Evolutionary conservation across 2,113 vertebrate species (phyloP).

Genomic region (Varanus salvator): DNA sequence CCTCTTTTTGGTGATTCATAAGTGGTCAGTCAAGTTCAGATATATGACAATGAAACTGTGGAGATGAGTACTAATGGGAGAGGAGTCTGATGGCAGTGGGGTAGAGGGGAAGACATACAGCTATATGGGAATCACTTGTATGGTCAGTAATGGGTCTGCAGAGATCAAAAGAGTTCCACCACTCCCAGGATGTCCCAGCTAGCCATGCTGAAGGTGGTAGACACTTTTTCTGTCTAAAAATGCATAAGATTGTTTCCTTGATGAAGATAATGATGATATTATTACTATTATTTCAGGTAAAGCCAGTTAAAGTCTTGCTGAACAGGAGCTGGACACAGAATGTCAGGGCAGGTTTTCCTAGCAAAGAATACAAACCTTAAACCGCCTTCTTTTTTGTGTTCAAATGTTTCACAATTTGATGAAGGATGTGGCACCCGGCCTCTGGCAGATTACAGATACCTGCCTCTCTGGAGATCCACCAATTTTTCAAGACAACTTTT

Average conservation of each 20-base stretch:
- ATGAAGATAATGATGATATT: too few species aligned
- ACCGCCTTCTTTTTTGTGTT: background rate
- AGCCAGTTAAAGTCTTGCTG: background rate
- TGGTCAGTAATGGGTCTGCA: background rate
- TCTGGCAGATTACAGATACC: background rate
- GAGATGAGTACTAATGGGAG: background rate
- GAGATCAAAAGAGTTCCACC: background rate
- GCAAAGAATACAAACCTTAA: background rate
- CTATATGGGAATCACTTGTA: background rate
- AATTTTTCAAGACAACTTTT: background rate
- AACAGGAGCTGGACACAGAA: background rate
- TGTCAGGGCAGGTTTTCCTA: background rate
- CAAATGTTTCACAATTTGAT: background rate
- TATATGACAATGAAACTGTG: background rate
- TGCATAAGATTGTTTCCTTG: too few species aligned
- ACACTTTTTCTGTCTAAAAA: too few species aligned
- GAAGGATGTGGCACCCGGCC: background rate
- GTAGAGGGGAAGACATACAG: too few species aligned
- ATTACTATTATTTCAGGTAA: background rate
- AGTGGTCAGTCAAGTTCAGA: background rate
- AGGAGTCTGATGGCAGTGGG: background rate
- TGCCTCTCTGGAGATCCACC: background rate
- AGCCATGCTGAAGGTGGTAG: too few species aligned
- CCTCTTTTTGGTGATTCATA: too few species aligned
- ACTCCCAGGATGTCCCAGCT: too few species aligned